These are phyloP conservation scores for Baryphthengus martii DNA, from an alignment of 2,113 vertebrate genomes.

Conservation along the genomic window DNA sequence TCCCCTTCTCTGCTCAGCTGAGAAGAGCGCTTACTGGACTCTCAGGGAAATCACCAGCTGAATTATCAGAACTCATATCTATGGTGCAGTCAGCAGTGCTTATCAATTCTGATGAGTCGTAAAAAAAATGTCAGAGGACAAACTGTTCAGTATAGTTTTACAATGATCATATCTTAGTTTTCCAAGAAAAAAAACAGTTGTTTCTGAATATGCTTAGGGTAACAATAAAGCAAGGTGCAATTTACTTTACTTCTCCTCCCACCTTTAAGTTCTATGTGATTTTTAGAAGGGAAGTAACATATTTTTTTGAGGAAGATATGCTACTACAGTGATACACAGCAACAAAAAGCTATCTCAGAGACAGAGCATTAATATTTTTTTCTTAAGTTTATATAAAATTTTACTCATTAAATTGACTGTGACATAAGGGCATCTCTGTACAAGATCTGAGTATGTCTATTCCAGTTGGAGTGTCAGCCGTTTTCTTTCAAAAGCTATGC, in stretches of 20 bases:
- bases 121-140: constrained; percentile 38
- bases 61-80: neutral
- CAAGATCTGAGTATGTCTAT: neutral
- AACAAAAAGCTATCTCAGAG: neutral
- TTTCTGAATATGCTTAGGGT: neutral
- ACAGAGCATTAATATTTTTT: neutral
- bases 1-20: neutral
- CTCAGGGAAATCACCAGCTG: neutral
- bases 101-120: neutral
- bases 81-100: neutral
- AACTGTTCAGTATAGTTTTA: neutral
- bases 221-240: neutral
- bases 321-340: neutral
- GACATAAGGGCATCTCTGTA: neutral
- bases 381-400: neutral
- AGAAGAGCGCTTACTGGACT: neutral
- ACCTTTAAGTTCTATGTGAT: neutral
- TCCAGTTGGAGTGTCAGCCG: neutral
- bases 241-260: neutral
- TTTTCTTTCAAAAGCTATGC: neutral
- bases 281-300: neutral
- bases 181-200: neutral
- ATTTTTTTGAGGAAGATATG: neutral
- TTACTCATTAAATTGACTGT: neutral
- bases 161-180: neutral